Base-by-base conservation (phyloP, 2,797 vertebrate genomes). In the Choloepus didactylus region DNA sequence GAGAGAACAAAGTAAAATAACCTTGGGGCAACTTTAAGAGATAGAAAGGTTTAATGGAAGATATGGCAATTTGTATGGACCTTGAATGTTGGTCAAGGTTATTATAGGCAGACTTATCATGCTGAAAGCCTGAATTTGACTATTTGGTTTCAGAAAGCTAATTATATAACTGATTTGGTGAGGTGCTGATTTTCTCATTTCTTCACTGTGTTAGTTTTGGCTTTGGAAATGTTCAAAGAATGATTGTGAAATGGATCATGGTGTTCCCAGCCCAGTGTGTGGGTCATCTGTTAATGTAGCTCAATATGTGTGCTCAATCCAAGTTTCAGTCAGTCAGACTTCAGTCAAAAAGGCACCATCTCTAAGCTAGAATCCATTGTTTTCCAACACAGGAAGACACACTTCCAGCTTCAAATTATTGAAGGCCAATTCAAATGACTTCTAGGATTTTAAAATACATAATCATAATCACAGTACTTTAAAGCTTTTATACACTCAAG, bases 61-160 rank as follows among this genome's bases (percentile, higher is more conserved):
- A 92, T 81, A 8, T 77, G 2, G 27, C 27, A 54, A 62, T 87
- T 84, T 41, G 76, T 31, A 41, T 90, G 38, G 25, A 6, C 4
- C 27, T 67, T 70, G 38, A 81, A 85, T 70, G 16, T 59, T 62
- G 12, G 73, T 8, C 21, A 69, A 89, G 69, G 11, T 70, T 69
- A 70, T 70, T 21, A 62, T 12, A 15, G 64, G 19, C 25, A 76
- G 67, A 59, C 9, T 31, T 9, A 46, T 70, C 25, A 73, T 67
- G 10, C 60, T 7, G 76, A 87, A 73, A 60, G n/a, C 27, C 21
- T 59, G 9, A 14, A 83, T 77, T 70, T 59, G 18, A 66, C 2
- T 46, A 35, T 72, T 72, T 92, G 1, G 29, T 81, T 95, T 92
- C 56, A 87, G 76, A 69, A 72, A 77, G 35, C 16, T 66, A n/a